Percentiles rank a stretch among this genome's conserved stretches.
Evolutionary conservation across 2,888 invertebrate genomes (phyloP).

Genomic region (Tetrapedia diversipes): DNA sequence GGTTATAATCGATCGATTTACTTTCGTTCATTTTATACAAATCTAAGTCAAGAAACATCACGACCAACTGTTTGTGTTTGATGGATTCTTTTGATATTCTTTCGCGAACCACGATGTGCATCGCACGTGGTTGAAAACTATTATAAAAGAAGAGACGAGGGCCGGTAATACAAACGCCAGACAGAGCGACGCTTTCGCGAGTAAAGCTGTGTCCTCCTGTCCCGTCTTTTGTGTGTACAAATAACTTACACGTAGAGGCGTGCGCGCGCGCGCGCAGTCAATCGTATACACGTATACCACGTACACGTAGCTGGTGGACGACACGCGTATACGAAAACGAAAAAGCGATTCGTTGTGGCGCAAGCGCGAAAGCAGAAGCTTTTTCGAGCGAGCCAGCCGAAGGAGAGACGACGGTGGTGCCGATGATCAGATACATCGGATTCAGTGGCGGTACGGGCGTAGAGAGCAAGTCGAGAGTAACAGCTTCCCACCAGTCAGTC

Average conservation of each 20-base stretch:
- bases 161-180: conserved; percentile 57
- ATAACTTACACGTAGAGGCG: conserved; percentile 1
- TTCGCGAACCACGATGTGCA: conserved; percentile 1
- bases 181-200: conserved; percentile 68
- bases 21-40: neutral
- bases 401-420: conserved; percentile 51
- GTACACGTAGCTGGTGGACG: conserved; percentile 2
- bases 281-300: neutral
- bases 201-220: conserved; percentile 47
- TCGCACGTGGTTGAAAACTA: conserved; percentile 56
- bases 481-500: conserved; percentile 70
- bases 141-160: conserved; percentile 54
- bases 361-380: conserved; percentile 52
- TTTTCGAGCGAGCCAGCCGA: conserved; percentile 58
- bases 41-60: neutral
- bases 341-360: conserved; percentile 58
- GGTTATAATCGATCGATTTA: no score
- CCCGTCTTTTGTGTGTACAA: conserved; percentile 17
- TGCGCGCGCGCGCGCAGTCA: neutral
- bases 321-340: conserved; percentile 48
- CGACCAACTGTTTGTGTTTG: neutral
- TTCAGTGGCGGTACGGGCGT: conserved; percentile 61
- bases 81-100: neutral
- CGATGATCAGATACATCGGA: conserved; percentile 70
- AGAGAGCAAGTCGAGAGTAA: conserved; percentile 61